Percentiles rank a stretch among this genome's conserved stretches.
Conservation (phyloP, 1,140 invertebrate species). For the Acromyrmex heyeri region DNA sequence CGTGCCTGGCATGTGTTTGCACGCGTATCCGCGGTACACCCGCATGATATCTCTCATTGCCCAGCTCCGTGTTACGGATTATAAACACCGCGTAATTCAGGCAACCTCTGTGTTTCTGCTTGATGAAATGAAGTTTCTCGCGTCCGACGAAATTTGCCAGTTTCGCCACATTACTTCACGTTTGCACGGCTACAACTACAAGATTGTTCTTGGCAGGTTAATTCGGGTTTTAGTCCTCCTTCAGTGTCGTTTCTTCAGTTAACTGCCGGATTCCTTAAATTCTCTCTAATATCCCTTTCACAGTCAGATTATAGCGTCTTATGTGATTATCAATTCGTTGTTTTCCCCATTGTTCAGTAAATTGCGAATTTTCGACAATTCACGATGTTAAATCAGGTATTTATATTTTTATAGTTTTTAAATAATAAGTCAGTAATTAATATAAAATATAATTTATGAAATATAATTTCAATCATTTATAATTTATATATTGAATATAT, state of each 20-base stretch:
- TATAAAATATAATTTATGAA: neutral
- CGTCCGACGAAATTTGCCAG: conserved; percentile 55
- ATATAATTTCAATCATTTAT: too few relatives aligned
- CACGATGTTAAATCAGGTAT: neutral
- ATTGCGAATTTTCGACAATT: neutral
- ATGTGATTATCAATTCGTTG: neutral
- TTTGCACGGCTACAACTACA: conserved; percentile 26
- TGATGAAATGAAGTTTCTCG: conserved; percentile 55
- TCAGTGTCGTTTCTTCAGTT: neutral
- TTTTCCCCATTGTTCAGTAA: neutral
- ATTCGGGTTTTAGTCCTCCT: neutral
- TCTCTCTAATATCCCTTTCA: neutral
- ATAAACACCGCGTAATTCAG: conserved; percentile 54
- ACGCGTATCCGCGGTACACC: conserved; percentile 5
- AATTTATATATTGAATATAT: neutral
- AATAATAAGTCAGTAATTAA: neutral
- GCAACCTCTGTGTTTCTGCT: conserved; percentile 44
- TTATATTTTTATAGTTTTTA: neutral
- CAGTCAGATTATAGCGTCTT: neutral
- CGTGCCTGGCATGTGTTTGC: conserved; percentile 51
- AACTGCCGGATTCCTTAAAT: neutral
- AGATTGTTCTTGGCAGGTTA: conserved; percentile 55
- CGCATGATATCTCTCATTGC: conserved; percentile 50
- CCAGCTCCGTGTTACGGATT: conserved; percentile 53
- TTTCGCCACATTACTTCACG: conserved; percentile 53